Conservation (phyloP, 2,888 invertebrate species). For the Tyria jacobaeae region DNA sequence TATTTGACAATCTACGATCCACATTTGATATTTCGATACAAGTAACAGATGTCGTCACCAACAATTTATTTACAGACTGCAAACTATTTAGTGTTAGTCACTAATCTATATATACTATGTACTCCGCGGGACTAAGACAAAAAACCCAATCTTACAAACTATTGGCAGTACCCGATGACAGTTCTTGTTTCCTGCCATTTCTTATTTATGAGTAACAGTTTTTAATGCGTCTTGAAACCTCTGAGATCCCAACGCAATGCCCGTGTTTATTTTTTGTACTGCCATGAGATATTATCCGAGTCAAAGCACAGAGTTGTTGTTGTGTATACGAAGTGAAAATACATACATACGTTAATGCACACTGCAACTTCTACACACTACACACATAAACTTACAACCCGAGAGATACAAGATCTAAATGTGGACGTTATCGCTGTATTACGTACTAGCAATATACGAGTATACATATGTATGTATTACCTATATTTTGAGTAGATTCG, state of each 20-base stretch:
- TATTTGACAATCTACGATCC: too few relatives aligned
- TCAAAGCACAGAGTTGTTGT: background rate
- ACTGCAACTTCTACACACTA: background rate
- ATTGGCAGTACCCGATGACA: background rate
- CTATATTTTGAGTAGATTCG: background rate
- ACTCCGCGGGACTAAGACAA: too few relatives aligned
- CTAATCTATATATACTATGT: too few relatives aligned
- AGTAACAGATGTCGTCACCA: too few relatives aligned
- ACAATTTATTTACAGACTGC: too few relatives aligned
- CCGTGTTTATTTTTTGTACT: background rate
- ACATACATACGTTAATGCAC: background rate
- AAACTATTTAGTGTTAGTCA: too few relatives aligned
- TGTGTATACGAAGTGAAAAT: background rate
- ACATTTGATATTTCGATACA: too few relatives aligned
- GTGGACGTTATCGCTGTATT: background rate
- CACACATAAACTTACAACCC: background rate
- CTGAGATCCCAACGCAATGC: background rate
- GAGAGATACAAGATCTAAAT: background rate
- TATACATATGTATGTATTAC: too few relatives aligned
- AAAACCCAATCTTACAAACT: too few relatives aligned
- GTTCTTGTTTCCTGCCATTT: background rate
- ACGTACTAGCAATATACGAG: background rate
- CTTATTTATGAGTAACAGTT: background rate
- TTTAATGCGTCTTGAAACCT: background rate
- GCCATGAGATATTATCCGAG: background rate